phyloP scores from a whole-genome alignment of 2,797 vertebrate species.

The Paratrypauchen microcephalus region DNA sequence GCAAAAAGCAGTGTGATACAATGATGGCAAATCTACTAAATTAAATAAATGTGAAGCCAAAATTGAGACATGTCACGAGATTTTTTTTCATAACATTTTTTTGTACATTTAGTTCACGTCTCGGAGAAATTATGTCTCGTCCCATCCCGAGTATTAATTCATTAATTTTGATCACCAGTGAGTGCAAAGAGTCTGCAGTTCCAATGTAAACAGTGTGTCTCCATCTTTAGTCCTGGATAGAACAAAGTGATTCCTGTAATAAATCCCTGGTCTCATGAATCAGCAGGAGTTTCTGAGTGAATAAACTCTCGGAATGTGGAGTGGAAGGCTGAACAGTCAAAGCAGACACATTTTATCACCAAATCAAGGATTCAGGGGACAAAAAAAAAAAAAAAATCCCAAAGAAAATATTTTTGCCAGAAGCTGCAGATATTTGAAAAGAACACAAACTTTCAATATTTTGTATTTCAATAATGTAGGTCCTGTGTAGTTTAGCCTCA shows the following conservation, averaged over 20 bases:
- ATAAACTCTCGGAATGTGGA: conserved; percentile 3
- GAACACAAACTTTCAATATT: neutral
- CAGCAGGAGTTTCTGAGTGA: conserved; percentile 11
- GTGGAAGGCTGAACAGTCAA: neutral
- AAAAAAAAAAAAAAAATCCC: neutral
- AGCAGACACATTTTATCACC: conserved; percentile 4
- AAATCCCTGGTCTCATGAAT: conserved; percentile 10
- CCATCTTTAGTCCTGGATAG: neutral
- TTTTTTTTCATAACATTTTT: no score
- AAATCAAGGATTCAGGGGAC: neutral
- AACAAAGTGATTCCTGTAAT: conserved; percentile 8
- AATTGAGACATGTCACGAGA: no score
- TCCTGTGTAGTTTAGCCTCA: no score
- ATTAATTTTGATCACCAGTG: no score
- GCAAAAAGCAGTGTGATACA: no score
- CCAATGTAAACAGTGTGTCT: neutral
- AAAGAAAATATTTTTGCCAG: neutral
- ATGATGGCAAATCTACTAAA: no score
- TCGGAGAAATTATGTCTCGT: no score
- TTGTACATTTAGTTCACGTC: no score
- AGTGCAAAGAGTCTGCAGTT: neutral
- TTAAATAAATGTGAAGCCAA: no score
- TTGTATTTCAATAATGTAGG: neutral
- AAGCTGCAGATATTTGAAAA: neutral
- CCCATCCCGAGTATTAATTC: no score